phyloP scores from a whole-genome alignment of 2,797 vertebrate species.

The Babyrousa celebensis region DNA sequence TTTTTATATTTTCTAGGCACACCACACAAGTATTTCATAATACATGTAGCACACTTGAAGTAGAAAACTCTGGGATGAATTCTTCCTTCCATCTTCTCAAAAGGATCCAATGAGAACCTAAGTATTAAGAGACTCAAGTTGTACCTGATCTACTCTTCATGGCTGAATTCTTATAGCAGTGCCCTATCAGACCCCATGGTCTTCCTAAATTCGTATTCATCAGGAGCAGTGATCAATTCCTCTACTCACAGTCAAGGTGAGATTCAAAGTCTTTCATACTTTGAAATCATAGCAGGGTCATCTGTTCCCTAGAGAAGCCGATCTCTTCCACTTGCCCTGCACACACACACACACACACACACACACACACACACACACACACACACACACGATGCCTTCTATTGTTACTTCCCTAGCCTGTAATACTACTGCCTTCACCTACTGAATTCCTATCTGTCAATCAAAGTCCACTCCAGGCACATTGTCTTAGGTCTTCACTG shows the following conservation, averaged over 20 bases:
- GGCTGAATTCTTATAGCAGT: not conserved
- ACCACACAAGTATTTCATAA: not conserved
- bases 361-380: not conserved
- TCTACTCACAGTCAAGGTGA: not conserved
- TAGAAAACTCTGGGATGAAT: not conserved
- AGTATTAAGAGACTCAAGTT: not conserved
- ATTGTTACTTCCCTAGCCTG: not conserved
- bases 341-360: not conserved
- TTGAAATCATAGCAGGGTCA: not conserved
- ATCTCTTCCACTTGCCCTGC: not conserved
- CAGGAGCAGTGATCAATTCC: not conserved
- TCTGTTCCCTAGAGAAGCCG: not conserved
- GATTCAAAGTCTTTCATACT: not conserved
- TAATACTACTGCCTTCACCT: not conserved
- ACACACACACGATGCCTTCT: not conserved
- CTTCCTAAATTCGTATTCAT: conserved; percentile 24
- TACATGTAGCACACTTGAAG: conserved; percentile 6
- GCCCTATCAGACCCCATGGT: too few species aligned
- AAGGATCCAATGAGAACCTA: not conserved
- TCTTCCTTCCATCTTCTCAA: conserved; percentile 11
- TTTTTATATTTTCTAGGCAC: not conserved
- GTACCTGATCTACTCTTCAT: not conserved
- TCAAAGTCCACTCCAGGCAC: not conserved
- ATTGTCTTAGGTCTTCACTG: not conserved
- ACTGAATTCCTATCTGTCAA: not conserved